A percentile compares a stretch with the other conserved stretches of the same genome.
phyloP scores from a whole-genome alignment of 2,888 invertebrate species.

The Trachelus tabidus region DNA sequence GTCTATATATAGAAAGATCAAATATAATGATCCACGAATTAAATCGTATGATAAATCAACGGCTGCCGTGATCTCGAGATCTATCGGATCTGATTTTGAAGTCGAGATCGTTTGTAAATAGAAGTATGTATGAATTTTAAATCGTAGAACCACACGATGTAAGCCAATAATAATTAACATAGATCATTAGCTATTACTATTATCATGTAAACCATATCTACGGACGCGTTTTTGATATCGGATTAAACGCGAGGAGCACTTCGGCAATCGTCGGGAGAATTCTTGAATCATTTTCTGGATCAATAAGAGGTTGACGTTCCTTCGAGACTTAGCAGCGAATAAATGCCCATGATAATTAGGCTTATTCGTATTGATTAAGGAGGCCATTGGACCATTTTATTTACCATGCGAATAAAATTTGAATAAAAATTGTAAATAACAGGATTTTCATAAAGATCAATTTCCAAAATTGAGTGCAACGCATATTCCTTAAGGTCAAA shows the following conservation, averaged over 20 bases:
- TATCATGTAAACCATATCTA: conserved; percentile 55
- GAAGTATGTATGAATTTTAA: conserved; percentile 35
- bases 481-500: no score
- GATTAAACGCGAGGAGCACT: neutral
- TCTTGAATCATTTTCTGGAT: neutral
- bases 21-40: neutral
- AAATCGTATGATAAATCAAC: neutral
- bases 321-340: neutral
- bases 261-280: neutral
- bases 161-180: conserved; percentile 42
- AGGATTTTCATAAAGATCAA: no score
- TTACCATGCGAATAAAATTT: no score
- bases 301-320: neutral
- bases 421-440: no score
- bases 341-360: neutral
- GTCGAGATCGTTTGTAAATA: conserved; percentile 26
- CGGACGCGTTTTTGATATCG: conserved; percentile 30
- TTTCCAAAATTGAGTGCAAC: no score
- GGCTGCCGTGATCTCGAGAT: neutral
- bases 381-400: no score
- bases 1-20: neutral
- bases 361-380: no score
- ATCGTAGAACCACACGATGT: conserved; percentile 39
- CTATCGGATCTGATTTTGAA: neutral
- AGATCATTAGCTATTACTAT: conserved; percentile 45